Evolutionary conservation across 2,888 invertebrate species (phyloP).

Genomic region (Cosmia trapezina): DNA sequence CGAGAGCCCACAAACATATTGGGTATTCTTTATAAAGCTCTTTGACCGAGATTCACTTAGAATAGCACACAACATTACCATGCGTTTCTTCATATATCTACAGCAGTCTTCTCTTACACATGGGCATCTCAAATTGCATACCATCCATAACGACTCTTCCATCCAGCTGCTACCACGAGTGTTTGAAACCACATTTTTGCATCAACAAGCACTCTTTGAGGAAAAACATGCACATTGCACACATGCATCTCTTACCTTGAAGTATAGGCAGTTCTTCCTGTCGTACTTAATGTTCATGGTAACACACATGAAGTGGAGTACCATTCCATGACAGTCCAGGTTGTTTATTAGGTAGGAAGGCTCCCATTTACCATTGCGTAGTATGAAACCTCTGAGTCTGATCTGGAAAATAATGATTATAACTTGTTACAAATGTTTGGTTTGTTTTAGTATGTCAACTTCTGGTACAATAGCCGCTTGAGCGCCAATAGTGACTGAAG

Average conservation of each 20-base stretch:
- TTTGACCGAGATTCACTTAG: too few species aligned
- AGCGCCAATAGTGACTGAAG: too few species aligned
- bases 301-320: conserved; percentile 21
- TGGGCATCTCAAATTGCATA: neutral
- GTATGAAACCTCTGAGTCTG: conserved; percentile 25
- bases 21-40: too few species aligned
- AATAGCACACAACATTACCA: neutral
- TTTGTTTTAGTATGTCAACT: too few species aligned
- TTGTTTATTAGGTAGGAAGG: conserved; percentile 32
- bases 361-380: conserved; percentile 26
- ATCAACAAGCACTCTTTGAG: too few species aligned
- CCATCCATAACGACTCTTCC: too few species aligned
- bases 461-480: too few species aligned
- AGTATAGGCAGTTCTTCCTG: conserved; percentile 25
- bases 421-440: neutral
- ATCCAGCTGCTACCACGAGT: too few species aligned
- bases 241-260: conserved; percentile 24
- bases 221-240: too few species aligned
- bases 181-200: too few species aligned
- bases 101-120: neutral
- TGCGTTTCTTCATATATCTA: neutral
- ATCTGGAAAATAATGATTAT: conserved; percentile 19
- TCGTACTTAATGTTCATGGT: conserved; percentile 42
- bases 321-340: conserved; percentile 33
- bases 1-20: neutral